Evolutionary conservation across 2,797 vertebrate species (phyloP).

Genomic region (Falco rusticolus): DNA sequence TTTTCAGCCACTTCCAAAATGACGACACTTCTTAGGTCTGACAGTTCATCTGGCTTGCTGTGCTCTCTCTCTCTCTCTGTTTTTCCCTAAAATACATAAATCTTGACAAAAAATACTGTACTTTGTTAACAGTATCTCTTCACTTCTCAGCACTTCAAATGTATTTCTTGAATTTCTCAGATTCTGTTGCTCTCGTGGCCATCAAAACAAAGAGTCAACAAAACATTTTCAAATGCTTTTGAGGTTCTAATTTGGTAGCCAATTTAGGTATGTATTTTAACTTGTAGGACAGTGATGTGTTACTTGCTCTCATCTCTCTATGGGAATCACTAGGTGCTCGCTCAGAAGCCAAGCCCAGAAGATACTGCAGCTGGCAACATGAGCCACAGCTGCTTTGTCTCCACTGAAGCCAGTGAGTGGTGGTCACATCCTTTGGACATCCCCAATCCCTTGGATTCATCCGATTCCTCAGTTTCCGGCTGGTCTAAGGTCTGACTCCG

Average conservation of each 20-base stretch:
- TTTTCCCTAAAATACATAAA: conserved; percentile 13
- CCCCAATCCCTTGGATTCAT: background rate
- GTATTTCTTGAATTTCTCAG: background rate
- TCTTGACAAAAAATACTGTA: background rate
- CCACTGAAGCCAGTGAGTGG: background rate
- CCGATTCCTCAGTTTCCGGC: background rate
- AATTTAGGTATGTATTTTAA: background rate
- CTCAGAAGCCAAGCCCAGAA: background rate
- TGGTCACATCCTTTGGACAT: background rate
- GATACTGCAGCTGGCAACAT: background rate
- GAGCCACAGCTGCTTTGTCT: background rate
- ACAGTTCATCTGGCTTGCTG: conserved; percentile 14
- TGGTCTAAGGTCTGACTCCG: background rate
- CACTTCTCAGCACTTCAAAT: background rate
- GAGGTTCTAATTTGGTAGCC: background rate
- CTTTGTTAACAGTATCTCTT: background rate
- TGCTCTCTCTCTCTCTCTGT: background rate
- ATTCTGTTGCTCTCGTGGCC: background rate
- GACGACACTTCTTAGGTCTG: conserved; percentile 48
- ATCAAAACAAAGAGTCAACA: background rate
- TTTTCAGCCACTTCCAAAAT: conserved; percentile 40
- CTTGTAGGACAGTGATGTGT: rapidly evolving
- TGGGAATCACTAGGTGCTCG: background rate
- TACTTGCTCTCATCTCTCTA: background rate
- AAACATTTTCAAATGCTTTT: background rate